Conservation (phyloP, 1,140 invertebrate species). For the Streblospio benedicti region DNA sequence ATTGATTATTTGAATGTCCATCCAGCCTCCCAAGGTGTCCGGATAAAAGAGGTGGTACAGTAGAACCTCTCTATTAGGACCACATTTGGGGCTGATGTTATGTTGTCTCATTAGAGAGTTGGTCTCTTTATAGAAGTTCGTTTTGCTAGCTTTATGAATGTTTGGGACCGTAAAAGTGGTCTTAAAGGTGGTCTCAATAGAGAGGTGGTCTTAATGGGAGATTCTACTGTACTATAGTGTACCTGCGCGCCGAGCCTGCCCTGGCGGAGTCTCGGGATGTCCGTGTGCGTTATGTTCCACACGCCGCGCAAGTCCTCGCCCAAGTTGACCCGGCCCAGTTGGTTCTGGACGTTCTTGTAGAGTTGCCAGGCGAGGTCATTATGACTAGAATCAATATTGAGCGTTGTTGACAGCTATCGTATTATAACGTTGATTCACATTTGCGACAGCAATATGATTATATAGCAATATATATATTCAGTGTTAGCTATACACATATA, state of each 20-base stretch:
- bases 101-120: neutral
- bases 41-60: no score
- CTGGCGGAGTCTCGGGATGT: conserved; percentile 69
- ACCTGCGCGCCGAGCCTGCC: conserved; percentile 79
- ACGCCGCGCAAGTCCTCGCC: conserved; percentile 61
- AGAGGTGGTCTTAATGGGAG: no score
- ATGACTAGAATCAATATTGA: no score
- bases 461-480: no score
- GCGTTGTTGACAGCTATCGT: no score
- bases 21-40: no score
- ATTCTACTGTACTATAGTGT: conserved; percentile 2
- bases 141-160: neutral
- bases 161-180: neutral
- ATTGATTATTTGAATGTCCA: no score
- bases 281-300: conserved; percentile 63
- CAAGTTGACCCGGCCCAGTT: conserved; percentile 68
- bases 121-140: neutral
- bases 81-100: neutral
- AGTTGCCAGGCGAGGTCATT: conserved; percentile 82
- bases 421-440: no score
- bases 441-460: no score
- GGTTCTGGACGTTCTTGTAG: conserved; percentile 70
- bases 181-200: no score
- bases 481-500: no score
- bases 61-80: neutral